These are phyloP conservation scores for Sceliomorpha sp. DNA, from an alignment of 2,888 invertebrate species.

Conservation along the genomic window DNA sequence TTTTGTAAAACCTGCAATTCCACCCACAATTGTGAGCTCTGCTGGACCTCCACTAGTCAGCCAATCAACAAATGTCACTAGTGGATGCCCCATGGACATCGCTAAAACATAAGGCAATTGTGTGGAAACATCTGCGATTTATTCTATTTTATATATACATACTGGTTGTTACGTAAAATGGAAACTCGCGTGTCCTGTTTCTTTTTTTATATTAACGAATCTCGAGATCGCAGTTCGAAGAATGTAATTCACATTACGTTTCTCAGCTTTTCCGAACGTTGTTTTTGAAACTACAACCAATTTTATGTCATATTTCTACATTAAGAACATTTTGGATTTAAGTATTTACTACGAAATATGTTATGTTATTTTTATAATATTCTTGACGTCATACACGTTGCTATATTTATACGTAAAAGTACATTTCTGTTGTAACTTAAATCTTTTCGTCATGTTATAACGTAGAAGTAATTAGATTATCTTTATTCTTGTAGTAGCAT, in stretches of 20 bases:
- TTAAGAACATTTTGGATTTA: too few relatives aligned
- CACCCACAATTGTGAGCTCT: conserved; percentile 82
- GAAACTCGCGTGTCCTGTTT: conserved; percentile 26
- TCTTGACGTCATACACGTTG: too few relatives aligned
- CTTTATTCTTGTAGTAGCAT: too few relatives aligned
- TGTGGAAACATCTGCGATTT: conserved; percentile 55
- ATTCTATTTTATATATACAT: conserved; percentile 59
- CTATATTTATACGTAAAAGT: too few relatives aligned
- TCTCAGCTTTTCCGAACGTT: too few relatives aligned
- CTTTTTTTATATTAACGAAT: conserved; percentile 38
- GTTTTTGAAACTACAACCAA: too few relatives aligned
- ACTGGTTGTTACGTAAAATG: conserved; percentile 32
- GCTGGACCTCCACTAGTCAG: conserved; percentile 77
- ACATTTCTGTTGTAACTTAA: too few relatives aligned
- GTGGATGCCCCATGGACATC: conserved; percentile 79
- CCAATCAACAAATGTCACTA: conserved; percentile 64
- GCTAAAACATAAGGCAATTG: conserved; percentile 75
- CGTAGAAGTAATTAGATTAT: too few relatives aligned
- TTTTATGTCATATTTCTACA: too few relatives aligned
- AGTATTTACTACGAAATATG: too few relatives aligned
- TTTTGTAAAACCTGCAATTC: conserved; percentile 93
- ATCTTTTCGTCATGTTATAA: too few relatives aligned
- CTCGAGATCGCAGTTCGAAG: conserved; percentile 18
- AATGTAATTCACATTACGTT: conserved; percentile 4
- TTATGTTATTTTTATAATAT: too few relatives aligned